Evolutionary conservation across 1,140 invertebrate species (phyloP).

Genomic region (Scaptomyza graminum): DNA sequence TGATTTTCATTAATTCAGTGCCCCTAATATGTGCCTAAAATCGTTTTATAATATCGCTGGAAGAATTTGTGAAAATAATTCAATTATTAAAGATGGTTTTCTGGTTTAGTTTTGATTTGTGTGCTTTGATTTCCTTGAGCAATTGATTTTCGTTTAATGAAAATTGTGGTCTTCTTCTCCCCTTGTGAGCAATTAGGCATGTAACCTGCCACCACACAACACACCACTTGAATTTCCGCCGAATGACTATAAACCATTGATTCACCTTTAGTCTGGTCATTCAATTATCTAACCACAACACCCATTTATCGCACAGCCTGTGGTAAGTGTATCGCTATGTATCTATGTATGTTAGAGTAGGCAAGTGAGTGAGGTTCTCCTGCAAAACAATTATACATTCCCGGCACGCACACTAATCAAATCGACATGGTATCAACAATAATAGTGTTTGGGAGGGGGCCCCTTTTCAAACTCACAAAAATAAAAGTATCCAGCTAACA

Average conservation of each 20-base stretch:
- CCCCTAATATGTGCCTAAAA: too few species aligned
- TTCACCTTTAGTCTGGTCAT: slow-evolving; percentile 19
- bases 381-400: slow-evolving; percentile 54
- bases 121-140: not conserved
- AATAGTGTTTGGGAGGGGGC: slow-evolving; percentile 2
- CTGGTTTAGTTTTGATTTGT: not conserved
- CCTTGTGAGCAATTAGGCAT: slow-evolving; percentile 11
- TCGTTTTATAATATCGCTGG: too few species aligned
- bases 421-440: slow-evolving; percentile 64
- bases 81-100: not conserved
- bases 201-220: not conserved
- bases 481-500: slow-evolving; percentile 34
- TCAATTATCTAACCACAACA: slow-evolving; percentile 35
- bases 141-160: slow-evolving; percentile 8
- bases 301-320: slow-evolving; percentile 20
- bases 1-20: too few species aligned
- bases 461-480: not conserved
- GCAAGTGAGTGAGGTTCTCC: not conserved
- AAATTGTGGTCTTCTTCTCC: too few species aligned
- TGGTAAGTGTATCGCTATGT: not conserved
- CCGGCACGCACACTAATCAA: slow-evolving; percentile 62
- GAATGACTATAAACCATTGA: slow-evolving; percentile 16
- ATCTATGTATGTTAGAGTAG: not conserved
- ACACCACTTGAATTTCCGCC: not conserved
- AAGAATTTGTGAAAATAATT: not conserved